These are phyloP conservation scores for Caenorhabditis sp. DNA, from an alignment of 2,888 invertebrate species.

Conservation along the genomic window DNA sequence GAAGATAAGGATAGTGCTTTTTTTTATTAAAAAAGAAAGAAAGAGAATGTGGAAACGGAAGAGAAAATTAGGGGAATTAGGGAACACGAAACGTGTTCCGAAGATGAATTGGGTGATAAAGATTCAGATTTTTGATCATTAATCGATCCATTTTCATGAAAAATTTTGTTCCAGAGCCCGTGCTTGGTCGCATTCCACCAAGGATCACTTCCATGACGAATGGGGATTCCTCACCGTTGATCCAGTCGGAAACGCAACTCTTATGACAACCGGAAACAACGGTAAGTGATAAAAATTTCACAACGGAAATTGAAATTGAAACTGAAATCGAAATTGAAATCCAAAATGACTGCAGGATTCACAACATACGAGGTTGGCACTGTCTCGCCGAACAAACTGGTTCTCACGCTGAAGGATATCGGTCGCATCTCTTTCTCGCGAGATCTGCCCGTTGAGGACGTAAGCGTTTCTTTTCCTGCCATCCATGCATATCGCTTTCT, in stretches of 20 bases:
- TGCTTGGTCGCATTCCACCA: constrained; percentile 83
- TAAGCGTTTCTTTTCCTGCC: constrained; percentile 60
- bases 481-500: neutral
- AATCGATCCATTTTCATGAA: neutral
- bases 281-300: constrained; percentile 67
- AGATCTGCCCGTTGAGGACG: constrained; percentile 83
- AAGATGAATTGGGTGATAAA: constrained; percentile 3
- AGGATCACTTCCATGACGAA: constrained; percentile 83
- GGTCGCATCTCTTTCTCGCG: constrained; percentile 83
- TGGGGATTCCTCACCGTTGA: constrained; percentile 83
- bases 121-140: constrained; percentile 30
- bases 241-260: constrained; percentile 81
- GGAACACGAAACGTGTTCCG: neutral
- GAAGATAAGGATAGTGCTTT: constrained; percentile 39
- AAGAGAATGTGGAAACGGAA: constrained; percentile 6
- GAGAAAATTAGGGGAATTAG: constrained; percentile 18
- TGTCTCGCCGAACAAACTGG: constrained; percentile 79
- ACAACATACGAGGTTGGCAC: constrained; percentile 83
- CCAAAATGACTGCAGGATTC: constrained; percentile 82
- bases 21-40: constrained; percentile 24
- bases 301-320: no score
- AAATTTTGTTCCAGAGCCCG: constrained; percentile 78
- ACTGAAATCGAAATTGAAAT: no score
- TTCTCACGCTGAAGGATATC: constrained; percentile 82
- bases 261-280: constrained; percentile 83